Evolutionary conservation across 2,113 vertebrate genomes (phyloP), one percentile per base, ranked within the genome.

Genomic region (Stercorarius parasiticus): DNA sequence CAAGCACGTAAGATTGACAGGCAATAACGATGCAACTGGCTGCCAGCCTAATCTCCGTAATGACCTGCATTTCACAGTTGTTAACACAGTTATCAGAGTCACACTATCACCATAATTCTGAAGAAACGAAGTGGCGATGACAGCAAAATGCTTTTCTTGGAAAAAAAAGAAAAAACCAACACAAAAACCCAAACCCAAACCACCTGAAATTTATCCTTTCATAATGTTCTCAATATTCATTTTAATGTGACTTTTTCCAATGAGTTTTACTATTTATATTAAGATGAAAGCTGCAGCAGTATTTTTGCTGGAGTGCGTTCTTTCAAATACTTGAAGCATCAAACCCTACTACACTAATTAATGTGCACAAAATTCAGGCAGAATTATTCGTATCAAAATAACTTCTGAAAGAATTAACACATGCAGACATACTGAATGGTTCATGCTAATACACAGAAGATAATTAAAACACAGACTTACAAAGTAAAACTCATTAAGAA

Each of bases 401-500:
- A 94, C 78, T 97, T 96, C 45, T 76, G 23, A 84, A 91, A 96
- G 55, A 88, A 72, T n/a, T 77, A 81, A 52, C 45, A 83, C 59
- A 71, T 45, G 78, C 61, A 88, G 87, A 93, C 64, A 84, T 32
- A 36, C 8, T 72, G 47, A 40, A 89, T 90, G 50, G 45, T 55
- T 86, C 93, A 83, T 64, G 56, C 70, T 78, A 93, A 69, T 42
- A 50, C 56, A 94, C 19, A 66, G 67, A 92, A 95, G 94, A 88
- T 58, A 94, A 96, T 72, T 85, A 38, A 85, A 90, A 85, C 59
- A 93, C 2, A 71, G 65, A 67, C 49, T 50, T 73, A 76, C 9
- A 58, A 93, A 59, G 73, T 58, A 94, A 93, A 97, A 96, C 65
- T 88, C 77, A 74, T 89, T 80, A 94, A 89, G 86, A 96, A 76